Percentiles rank a stretch among this genome's conserved stretches.
Evolutionary conservation across 1,140 invertebrate species (phyloP).

Genomic region (Panagrolaimus sp.): DNA sequence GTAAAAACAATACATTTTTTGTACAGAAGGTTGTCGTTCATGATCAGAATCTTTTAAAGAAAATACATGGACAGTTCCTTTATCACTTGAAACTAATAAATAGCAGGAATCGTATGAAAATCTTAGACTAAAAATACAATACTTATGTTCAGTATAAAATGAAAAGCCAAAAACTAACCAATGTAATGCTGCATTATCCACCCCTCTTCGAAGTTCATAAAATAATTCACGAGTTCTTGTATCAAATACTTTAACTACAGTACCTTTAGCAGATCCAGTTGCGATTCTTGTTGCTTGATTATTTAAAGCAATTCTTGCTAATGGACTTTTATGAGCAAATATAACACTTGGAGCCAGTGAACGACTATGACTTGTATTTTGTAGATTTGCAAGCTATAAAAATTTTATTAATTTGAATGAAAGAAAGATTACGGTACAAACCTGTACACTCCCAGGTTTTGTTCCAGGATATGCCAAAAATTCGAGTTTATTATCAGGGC

Average conservation of each 20-base stretch:
- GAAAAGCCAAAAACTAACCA: no score
- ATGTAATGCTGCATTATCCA: neutral
- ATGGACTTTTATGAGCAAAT: neutral
- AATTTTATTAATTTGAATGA: no score
- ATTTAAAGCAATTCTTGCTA: neutral
- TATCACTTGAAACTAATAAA: neutral
- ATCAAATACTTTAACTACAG: neutral
- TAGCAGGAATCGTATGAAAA: neutral
- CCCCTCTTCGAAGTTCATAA: neutral
- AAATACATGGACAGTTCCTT: neutral
- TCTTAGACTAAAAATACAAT: neutral
- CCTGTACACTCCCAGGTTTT: neutral
- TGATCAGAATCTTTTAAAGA: neutral
- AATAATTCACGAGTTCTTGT: neutral
- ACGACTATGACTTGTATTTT: neutral
- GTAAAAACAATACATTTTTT: no score
- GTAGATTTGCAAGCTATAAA: neutral
- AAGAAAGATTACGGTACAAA: neutral
- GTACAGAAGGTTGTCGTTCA: neutral
- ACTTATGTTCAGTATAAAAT: neutral
- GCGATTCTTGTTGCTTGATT: neutral
- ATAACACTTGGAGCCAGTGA: neutral
- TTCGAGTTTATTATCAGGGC: neutral
- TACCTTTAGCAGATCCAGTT: neutral
- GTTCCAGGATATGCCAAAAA: neutral